Percentiles rank a stretch among this genome's conserved stretches.
Evolutionary conservation across 2,797 vertebrate species (phyloP).

Genomic region (Garrulus glandarius): DNA sequence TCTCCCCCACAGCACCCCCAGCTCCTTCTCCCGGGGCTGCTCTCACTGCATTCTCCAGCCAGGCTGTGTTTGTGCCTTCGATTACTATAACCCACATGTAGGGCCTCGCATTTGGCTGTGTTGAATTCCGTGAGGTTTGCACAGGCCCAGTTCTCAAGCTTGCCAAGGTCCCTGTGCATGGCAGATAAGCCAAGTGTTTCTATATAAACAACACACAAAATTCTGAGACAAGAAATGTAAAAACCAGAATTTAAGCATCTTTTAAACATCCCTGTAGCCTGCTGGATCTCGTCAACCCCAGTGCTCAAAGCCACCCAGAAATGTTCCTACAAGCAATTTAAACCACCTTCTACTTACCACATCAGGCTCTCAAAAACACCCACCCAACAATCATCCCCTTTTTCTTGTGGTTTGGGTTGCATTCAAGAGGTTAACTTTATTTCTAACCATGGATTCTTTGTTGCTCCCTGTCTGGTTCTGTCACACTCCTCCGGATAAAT

Average conservation of each 20-base stretch:
- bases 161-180: not conserved
- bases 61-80: not conserved
- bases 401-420: not conserved
- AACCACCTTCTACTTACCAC: not conserved
- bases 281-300: not conserved
- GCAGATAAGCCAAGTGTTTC: not conserved
- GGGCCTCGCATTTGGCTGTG: accelerated
- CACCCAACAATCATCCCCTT: not conserved
- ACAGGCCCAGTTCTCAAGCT: accelerated
- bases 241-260: accelerated
- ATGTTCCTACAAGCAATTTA: not conserved
- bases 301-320: not conserved
- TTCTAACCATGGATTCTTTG: not conserved
- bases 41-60: not conserved
- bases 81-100: not conserved
- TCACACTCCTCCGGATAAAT: not conserved
- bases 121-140: not conserved
- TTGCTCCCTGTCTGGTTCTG: not conserved
- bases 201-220: not conserved
- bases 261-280: not conserved
- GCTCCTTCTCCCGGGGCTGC: not conserved
- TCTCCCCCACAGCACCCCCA: not conserved
- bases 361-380: not conserved
- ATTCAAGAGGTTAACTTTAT: not conserved
- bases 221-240: not conserved